These are phyloP conservation scores for Stylophora pistillata DNA, from an alignment of 64 coral and sea anemone species.

Conservation along the genomic window DNA sequence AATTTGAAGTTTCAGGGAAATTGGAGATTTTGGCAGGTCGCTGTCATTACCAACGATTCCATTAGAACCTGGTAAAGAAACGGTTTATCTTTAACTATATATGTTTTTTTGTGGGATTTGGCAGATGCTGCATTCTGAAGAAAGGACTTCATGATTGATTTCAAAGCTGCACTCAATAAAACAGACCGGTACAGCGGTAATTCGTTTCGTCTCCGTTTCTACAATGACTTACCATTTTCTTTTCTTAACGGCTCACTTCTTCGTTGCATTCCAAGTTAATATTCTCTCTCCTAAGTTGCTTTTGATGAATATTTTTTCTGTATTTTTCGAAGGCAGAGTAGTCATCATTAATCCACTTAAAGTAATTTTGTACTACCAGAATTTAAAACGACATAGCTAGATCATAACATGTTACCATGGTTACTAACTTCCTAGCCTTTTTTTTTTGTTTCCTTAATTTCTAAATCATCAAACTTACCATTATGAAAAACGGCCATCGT, in stretches of 20 bases:
- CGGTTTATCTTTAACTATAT: not conserved
- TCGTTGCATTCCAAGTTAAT: too few species aligned
- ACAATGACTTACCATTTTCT: too few species aligned
- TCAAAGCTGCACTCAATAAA: too few species aligned
- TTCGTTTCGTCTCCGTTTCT: too few species aligned
- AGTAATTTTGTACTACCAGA: too few species aligned
- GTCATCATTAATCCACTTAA: too few species aligned
- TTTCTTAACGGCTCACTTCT: too few species aligned
- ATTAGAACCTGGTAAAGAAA: slow-evolving; percentile 10
- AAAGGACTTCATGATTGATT: too few species aligned
- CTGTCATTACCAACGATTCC: not conserved
- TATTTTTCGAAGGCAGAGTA: too few species aligned
- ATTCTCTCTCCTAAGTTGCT: too few species aligned
- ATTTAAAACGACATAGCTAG: not conserved
- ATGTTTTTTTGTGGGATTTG: not conserved
- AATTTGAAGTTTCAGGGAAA: slow-evolving; percentile 17
- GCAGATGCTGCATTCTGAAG: not conserved
- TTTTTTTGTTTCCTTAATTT: not conserved
- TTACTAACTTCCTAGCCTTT: not conserved
- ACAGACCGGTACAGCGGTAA: too few species aligned
- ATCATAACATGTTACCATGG: not conserved
- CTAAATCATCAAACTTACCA: not conserved
- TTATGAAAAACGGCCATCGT: not conserved
- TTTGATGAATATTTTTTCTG: too few species aligned
- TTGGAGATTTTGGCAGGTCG: not conserved